These are phyloP conservation scores for Archocentrus centrarchus DNA, from an alignment of 2,113 vertebrate genomes.

Conservation along the genomic window DNA sequence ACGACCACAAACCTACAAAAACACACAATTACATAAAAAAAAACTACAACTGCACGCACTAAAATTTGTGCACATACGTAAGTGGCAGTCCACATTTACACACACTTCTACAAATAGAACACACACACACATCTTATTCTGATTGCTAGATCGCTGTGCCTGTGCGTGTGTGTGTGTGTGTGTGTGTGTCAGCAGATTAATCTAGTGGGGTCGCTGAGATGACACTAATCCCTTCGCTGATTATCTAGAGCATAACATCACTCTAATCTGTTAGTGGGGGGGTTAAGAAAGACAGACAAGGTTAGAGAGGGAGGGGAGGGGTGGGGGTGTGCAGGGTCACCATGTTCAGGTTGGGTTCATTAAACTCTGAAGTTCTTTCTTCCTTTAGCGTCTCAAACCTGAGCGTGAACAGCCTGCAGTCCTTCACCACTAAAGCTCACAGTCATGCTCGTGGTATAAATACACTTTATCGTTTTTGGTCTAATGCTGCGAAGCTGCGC, in stretches of 20 bases:
- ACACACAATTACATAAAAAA: neutral
- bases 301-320: conserved; percentile 26
- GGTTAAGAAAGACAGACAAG: conserved; percentile 68
- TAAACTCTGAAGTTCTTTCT: conserved; percentile 23
- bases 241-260: conserved; percentile 81
- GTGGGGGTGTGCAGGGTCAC: conserved; percentile 20
- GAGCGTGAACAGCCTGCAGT: neutral
- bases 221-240: conserved; percentile 79
- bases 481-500: neutral
- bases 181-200: conserved; percentile 67
- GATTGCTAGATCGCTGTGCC: conserved; percentile 4
- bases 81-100: conserved; percentile 6
- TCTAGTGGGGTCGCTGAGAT: conserved; percentile 75
- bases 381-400: neutral
- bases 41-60: neutral
- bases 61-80: conserved; percentile 17
- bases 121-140: conserved; percentile 24
- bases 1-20: neutral
- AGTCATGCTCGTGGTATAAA: neutral
- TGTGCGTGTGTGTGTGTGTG: conserved; percentile 10
- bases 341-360: conserved; percentile 36
- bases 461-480: neutral
- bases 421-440: neutral
- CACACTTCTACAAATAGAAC: neutral
- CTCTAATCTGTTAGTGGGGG: conserved; percentile 71